Evolutionary conservation across 2,888 invertebrate species (phyloP), one percentile per base, ranked within the genome.

Genomic region (Agrochola circellaris): DNA sequence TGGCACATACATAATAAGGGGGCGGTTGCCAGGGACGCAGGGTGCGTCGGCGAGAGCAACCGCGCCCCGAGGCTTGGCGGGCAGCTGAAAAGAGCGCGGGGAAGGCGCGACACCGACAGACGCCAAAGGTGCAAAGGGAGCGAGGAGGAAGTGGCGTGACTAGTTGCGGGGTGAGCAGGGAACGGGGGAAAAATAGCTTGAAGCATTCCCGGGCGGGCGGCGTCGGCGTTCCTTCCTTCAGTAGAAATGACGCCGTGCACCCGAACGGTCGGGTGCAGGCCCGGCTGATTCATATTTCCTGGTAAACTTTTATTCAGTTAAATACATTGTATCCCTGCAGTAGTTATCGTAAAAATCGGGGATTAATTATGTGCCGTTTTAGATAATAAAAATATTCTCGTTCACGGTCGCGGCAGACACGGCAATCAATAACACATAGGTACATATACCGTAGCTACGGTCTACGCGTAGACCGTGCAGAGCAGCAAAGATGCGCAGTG

Each of bases 21-120:
- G 82, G 82, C 42, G 79, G 79, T 51, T 75, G 67, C 34, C 11
- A 58, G 56, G 62, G 56, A 56, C 30, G 48, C 20, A 66, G 54
- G 23, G 61, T 34, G 26, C 13, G 48, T 75, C 34, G n/a, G 30
- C 11, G 34, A 56, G 17, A 38, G 65, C 56, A 38, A 65, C 23
- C 23, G 75, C 64, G 60, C 48, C 74, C 72, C 17, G 15, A 11
- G 8, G 34, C 23, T 45, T 4, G n/a, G 7, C 7, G 7, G 23
- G 23, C 54, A 15, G 26, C 30, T 23, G 23, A 72, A 26, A 15
- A n/a, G 23, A 4, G 71, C 4, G 48, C 60, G 42, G 42, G 56
- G 34, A 9, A 7, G 23, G 26, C 3, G 51, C 48, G 20, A 42
- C 23, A 1, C 5, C 23, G 13, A 23, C 61, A 54, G n/a, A 74